Conservation (phyloP, 2,797 vertebrate species). For the Ctenopoma multispine region DNA sequence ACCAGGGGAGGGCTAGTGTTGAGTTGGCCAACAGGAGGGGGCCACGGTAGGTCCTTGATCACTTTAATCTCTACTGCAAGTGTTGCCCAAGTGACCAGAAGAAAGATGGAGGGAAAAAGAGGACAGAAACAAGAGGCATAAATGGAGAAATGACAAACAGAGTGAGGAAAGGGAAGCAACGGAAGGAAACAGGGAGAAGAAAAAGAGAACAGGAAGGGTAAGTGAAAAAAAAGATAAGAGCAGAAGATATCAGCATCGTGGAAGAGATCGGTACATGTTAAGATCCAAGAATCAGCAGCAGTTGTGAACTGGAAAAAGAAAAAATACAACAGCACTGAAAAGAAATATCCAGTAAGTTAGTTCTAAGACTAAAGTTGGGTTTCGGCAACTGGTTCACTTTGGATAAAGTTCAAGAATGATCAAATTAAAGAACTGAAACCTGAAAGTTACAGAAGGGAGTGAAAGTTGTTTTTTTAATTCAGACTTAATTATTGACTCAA, state of each 20-base stretch:
- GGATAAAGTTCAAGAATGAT: slow-evolving; percentile 1
- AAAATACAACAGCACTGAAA: slow-evolving; percentile 61
- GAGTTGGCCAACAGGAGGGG: slow-evolving; percentile 97
- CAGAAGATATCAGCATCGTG: slow-evolving; percentile 27
- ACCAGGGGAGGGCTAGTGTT: slow-evolving; percentile 87
- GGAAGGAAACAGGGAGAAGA: slow-evolving; percentile 38
- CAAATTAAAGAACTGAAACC: background rate
- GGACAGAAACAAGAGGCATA: slow-evolving; percentile 45
- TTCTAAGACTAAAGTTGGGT: slow-evolving; percentile 19
- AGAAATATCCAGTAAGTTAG: slow-evolving; percentile 61
- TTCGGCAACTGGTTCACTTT: slow-evolving; percentile 17
- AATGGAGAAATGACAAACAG: slow-evolving; percentile 38
- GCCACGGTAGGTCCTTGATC: slow-evolving; percentile 99
- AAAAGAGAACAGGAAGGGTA: slow-evolving; percentile 48
- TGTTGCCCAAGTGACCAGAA: slow-evolving; percentile 58
- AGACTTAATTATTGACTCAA: background rate
- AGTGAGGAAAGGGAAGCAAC: slow-evolving; percentile 44
- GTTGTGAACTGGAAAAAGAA: slow-evolving; percentile 49
- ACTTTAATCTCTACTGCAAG: slow-evolving; percentile 99
- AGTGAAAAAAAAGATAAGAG: slow-evolving; percentile 53
- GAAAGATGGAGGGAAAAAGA: slow-evolving; percentile 72
- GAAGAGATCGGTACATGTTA: slow-evolving; percentile 21
- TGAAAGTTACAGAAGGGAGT: slow-evolving; percentile 7
- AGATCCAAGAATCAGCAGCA: slow-evolving; percentile 55
- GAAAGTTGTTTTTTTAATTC: background rate